A percentile compares a stretch with the other conserved stretches of the same genome.
Conservation (phyloP, 2,113 vertebrate genomes). For the Lipophrys pholis region DNA sequence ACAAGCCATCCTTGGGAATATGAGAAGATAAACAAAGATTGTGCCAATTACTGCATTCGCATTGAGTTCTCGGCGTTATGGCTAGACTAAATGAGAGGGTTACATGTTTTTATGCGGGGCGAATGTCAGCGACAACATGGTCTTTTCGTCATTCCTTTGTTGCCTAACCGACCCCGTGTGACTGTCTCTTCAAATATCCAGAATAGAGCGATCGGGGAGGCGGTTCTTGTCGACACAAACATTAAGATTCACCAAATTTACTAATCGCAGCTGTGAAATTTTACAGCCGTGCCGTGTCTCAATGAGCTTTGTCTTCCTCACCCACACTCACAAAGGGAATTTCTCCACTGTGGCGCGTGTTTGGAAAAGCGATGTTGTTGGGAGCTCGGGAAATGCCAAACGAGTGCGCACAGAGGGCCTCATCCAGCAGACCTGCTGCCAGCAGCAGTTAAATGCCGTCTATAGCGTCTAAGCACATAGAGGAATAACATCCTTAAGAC, state of each 20-base stretch:
- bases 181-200: conserved; percentile 16
- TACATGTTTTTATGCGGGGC: conserved; percentile 14
- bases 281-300: neutral
- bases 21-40: too few relatives aligned
- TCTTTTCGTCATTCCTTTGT: conserved; percentile 6
- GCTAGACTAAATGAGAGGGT: conserved; percentile 10
- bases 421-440: conserved; percentile 21
- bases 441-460: conserved; percentile 26
- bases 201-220: conserved; percentile 23
- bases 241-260: neutral
- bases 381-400: conserved; percentile 32
- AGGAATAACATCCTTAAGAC: conserved; percentile 51
- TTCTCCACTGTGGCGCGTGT: neutral
- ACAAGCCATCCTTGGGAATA: too few relatives aligned
- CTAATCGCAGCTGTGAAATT: conserved; percentile 4
- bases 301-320: conserved; percentile 12
- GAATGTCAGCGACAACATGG: neutral
- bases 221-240: conserved; percentile 9
- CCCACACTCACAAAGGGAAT: neutral
- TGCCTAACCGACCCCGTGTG: neutral
- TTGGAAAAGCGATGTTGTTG: conserved; percentile 11
- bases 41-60: too few relatives aligned
- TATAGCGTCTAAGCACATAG: conserved; percentile 7
- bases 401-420: conserved; percentile 25
- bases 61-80: too few relatives aligned